A percentile compares a stretch with the other conserved stretches of the same genome.
Evolutionary conservation across 2,113 vertebrate species (phyloP).

Genomic region (Isichthys henryi): DNA sequence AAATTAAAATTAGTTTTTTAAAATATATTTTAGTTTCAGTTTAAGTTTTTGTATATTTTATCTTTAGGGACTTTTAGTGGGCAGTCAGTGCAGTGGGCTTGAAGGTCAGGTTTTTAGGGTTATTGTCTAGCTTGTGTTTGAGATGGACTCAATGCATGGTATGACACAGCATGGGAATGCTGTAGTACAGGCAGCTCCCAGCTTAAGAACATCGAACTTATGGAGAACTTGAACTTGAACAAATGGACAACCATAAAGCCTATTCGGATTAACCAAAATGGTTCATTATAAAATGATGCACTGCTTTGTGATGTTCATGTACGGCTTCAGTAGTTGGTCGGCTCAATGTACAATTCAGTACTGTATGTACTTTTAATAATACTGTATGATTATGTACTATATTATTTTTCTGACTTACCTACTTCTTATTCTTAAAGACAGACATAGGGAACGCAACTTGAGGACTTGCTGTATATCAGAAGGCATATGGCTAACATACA

Average conservation of each 20-base stretch:
- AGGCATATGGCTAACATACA: background rate
- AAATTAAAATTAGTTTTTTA: background rate
- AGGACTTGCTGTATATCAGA: background rate
- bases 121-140: background rate
- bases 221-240: background rate
- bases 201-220: background rate
- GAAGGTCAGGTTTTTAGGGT: background rate
- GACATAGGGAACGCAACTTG: background rate
- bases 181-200: background rate
- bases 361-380: background rate
- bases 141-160: background rate
- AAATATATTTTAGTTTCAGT: too few relatives aligned
- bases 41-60: too few relatives aligned
- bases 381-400: background rate
- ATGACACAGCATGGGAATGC: background rate
- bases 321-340: background rate
- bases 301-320: background rate
- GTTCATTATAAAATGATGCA: background rate
- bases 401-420: background rate
- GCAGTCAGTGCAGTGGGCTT: background rate
- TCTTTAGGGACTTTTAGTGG: background rate
- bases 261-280: background rate
- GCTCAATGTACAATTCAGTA: background rate
- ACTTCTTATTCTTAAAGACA: background rate
- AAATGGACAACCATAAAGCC: background rate